A percentile compares a stretch with the other conserved stretches of the same genome.
Conservation (phyloP, 2,113 vertebrate species). For the Micronycteris hirsuta region DNA sequence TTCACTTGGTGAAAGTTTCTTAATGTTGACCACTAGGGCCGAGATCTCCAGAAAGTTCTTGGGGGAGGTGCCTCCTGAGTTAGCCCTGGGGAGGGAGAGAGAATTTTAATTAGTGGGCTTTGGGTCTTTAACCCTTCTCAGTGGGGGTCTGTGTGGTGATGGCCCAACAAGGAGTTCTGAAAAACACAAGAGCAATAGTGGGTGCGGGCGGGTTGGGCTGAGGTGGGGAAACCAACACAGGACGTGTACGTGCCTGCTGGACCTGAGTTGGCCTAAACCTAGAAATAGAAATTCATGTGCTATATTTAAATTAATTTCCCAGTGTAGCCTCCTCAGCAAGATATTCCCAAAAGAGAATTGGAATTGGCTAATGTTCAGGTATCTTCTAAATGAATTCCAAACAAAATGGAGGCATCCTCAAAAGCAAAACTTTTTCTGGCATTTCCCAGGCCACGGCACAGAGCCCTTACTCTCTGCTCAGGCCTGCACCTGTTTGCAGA, state of each 20-base stretch:
- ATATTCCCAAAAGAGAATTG: neutral
- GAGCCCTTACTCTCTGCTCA: neutral
- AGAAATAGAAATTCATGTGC: neutral
- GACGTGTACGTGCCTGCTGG: neutral
- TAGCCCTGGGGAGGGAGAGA: neutral
- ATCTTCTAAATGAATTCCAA: conserved; percentile 20
- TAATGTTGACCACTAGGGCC: neutral
- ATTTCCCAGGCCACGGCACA: neutral
- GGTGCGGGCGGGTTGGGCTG: no score
- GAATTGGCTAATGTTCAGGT: neutral
- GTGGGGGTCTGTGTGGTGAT: neutral
- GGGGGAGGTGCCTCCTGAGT: neutral
- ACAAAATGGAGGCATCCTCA: neutral
- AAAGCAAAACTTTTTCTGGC: neutral
- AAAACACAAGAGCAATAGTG: neutral
- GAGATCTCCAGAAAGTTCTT: neutral
- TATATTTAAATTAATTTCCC: neutral
- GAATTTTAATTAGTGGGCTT: neutral
- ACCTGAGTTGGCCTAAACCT: neutral
- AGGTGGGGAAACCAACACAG: fast-evolving
- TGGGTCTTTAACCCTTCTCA: neutral
- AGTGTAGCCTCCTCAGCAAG: neutral
- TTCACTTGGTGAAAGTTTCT: neutral
- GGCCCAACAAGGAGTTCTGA: neutral
- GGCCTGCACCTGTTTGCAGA: neutral